A percentile compares a stretch with the other conserved stretches of the same genome.
Conservation (phyloP, 2,888 invertebrate species). For the Germaria angustata region DNA sequence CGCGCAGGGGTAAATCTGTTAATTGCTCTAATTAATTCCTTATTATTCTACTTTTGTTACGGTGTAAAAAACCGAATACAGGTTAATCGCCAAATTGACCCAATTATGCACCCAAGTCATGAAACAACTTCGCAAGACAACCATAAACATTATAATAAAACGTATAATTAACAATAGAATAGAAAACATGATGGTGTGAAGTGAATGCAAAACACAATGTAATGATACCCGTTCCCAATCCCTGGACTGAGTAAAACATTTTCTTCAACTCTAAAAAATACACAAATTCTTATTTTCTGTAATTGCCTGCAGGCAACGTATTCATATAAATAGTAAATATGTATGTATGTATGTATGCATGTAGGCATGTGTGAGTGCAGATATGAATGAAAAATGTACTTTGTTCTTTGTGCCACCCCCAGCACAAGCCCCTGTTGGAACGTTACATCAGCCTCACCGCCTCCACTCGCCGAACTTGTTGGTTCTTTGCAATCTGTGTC, state of each 20-base stretch:
- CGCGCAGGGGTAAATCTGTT: background rate
- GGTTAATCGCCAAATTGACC: conserved; percentile 49
- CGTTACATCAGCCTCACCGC: background rate
- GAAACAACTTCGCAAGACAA: background rate
- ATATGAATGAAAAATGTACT: conserved; percentile 13
- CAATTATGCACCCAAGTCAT: conserved; percentile 35
- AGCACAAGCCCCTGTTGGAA: background rate
- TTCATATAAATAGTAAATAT: background rate
- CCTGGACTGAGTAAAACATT: background rate
- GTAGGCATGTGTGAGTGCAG: background rate
- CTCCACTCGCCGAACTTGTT: background rate
- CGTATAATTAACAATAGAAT: conserved; percentile 27
- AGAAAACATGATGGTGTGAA: conserved; percentile 9
- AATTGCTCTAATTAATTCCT: background rate
- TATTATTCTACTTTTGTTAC: background rate
- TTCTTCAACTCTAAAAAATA: conserved; percentile 3
- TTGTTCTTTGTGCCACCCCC: conserved; percentile 1
- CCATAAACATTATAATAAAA: conserved; percentile 38
- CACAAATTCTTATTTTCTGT: conserved; percentile 25
- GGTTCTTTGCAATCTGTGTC: conserved; percentile 30
- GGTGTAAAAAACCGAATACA: conserved; percentile 37
- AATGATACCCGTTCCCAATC: background rate
- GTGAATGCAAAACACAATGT: background rate
- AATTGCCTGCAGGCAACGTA: conserved; percentile 3
- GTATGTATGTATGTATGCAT: background rate